A percentile compares a stretch with the other conserved stretches of the same genome.
phyloP scores from a whole-genome alignment of 2,888 invertebrate species.

The Octonoba sinensis region DNA sequence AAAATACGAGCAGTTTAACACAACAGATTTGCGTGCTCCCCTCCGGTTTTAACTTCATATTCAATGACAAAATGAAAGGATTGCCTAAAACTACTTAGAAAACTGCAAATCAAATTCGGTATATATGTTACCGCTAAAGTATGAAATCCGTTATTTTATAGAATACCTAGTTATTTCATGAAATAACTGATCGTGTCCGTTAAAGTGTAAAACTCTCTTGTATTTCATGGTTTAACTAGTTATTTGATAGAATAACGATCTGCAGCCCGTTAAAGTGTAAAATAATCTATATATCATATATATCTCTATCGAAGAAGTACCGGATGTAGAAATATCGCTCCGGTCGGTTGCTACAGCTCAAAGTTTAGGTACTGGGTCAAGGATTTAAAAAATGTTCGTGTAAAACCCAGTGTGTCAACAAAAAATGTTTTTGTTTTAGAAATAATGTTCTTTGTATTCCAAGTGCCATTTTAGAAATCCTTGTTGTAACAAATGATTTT shows the following conservation, averaged over 20 bases:
- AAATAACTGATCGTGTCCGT: slow-evolving; percentile 44
- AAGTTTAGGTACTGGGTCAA: slow-evolving; percentile 40
- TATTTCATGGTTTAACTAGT: slow-evolving; percentile 37
- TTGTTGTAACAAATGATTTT: no score
- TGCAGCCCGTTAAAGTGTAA: no score
- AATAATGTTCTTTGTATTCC: no score
- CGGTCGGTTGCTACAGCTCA: slow-evolving; percentile 54
- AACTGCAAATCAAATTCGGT: no score
- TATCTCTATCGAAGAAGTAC: slow-evolving; percentile 55
- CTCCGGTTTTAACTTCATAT: no score
- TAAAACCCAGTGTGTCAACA: slow-evolving; percentile 49
- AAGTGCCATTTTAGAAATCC: no score
- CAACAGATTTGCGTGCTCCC: no score
- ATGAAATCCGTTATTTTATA: slow-evolving; percentile 45
- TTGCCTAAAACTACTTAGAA: no score
- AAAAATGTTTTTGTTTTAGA: slow-evolving; percentile 47
- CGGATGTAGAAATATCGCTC: slow-evolving; percentile 54
- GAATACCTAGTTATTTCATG: slow-evolving; percentile 44
- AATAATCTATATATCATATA: no score
- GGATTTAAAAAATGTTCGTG: slow-evolving; percentile 43
- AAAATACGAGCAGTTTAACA: no score
- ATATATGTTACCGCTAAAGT: slow-evolving; percentile 35
- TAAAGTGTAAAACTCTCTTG: slow-evolving; percentile 38
- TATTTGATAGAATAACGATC: no score
- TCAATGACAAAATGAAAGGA: no score